phyloP scores from a whole-genome alignment of 2,797 vertebrate species.

The Percopsis omiscomaycus region DNA sequence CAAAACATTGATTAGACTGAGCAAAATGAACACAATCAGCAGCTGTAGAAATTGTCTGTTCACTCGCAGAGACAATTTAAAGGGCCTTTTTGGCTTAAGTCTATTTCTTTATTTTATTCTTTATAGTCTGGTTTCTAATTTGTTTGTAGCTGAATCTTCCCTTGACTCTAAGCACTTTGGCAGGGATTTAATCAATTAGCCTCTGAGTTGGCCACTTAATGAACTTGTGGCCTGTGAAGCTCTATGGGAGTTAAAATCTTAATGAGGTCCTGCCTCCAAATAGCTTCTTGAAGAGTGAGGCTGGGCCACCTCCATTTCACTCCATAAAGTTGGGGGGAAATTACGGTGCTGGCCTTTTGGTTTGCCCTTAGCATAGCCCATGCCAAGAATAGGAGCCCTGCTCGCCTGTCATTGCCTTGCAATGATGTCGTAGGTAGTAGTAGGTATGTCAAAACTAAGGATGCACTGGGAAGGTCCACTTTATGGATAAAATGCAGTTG shows the following conservation, averaged over 20 bases:
- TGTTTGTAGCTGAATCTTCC: slow-evolving; percentile 36
- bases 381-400: slow-evolving; percentile 19
- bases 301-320: slow-evolving; percentile 23
- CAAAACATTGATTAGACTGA: slow-evolving; percentile 5
- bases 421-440: slow-evolving; percentile 18
- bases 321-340: slow-evolving; percentile 44
- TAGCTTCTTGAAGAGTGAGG: slow-evolving; percentile 57
- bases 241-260: slow-evolving; percentile 65
- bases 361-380: slow-evolving; percentile 18
- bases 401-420: slow-evolving; percentile 9
- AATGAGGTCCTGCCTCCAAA: slow-evolving; percentile 65
- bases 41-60: not conserved
- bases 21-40: slow-evolving; percentile 3
- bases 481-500: slow-evolving; percentile 24
- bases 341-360: slow-evolving; percentile 35
- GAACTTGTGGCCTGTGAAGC: slow-evolving; percentile 65
- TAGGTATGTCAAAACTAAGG: slow-evolving; percentile 19
- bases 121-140: slow-evolving; percentile 28
- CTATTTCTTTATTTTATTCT: not conserved
- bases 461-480: slow-evolving; percentile 8
- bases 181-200: slow-evolving; percentile 60
- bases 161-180: slow-evolving; percentile 46
- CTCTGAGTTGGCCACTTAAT: slow-evolving; percentile 60
- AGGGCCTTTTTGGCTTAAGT: slow-evolving; percentile 5
- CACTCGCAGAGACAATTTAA: not conserved